phyloP scores from a whole-genome alignment of 2,888 invertebrate genomes.

The Neoscelio sp. region DNA sequence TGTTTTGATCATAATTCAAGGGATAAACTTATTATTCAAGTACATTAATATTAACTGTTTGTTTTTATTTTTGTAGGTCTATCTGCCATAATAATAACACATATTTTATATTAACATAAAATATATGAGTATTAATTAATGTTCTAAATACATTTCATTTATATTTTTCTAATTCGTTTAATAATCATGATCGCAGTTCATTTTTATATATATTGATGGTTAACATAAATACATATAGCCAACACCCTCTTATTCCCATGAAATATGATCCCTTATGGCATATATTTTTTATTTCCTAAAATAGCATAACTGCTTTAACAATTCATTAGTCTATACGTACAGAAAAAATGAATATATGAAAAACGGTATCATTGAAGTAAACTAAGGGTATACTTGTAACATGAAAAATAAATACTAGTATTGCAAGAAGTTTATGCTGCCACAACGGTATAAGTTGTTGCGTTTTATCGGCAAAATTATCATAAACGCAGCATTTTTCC shows the following conservation, averaged over 20 bases:
- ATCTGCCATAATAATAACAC: too few relatives aligned
- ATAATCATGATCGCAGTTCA: constrained; percentile 7
- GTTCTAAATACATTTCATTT: not conserved
- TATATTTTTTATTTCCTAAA: constrained; percentile 15
- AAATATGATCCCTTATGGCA: constrained; percentile 16
- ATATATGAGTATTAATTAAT: too few relatives aligned
- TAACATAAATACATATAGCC: constrained; percentile 15
- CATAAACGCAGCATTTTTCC: too few relatives aligned
- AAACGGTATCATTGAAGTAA: not conserved
- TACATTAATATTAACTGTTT: not conserved
- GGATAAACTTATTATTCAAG: not conserved
- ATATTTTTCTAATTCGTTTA: constrained; percentile 17
- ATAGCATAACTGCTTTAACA: constrained; percentile 9
- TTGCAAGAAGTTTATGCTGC: too few relatives aligned
- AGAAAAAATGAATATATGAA: not conserved
- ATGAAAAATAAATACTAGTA: too few relatives aligned
- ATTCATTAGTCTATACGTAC: not conserved
- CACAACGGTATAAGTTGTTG: too few relatives aligned
- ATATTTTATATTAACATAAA: too few relatives aligned
- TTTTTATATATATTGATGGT: constrained; percentile 10
- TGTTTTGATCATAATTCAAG: constrained; percentile 9
- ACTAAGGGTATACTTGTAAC: too few relatives aligned
- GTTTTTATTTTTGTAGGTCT: not conserved
- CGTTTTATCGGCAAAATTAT: too few relatives aligned
- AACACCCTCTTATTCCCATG: constrained; percentile 7